Evolutionary conservation across 2,113 vertebrate species (phyloP), one percentile per base, ranked within the genome.

Genomic region (Rana temporaria): DNA sequence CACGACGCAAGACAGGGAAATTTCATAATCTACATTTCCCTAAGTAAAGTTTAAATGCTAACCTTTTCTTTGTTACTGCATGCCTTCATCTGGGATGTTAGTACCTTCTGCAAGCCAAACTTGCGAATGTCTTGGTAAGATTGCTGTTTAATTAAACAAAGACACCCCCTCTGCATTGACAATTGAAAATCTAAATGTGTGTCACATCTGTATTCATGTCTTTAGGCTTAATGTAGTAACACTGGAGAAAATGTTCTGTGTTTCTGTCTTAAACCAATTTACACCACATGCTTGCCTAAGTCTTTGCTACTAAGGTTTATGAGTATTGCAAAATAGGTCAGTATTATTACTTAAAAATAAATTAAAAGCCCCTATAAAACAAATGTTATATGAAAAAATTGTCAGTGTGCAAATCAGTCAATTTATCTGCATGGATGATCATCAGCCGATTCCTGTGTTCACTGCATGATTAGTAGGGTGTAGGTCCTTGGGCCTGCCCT

Each of bases 1-100:
- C 81, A 68, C 32, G 63, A 67, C 32, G 76, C 81, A 68, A 83
- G 53, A 57, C 81, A 68, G 80, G 68, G 71, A 83, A 83, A 83
- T 83, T 68, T 83, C 81, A 75, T 83, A 83, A 83, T 83, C 71
- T 83, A 59, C 63, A 83, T 83, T 76, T 83, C 64, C 81, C 71
- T 76, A 76, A 76, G 81, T 76, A 83, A 83, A 76, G 72, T 83
- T 83, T 75, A 83, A 83, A 83, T 60, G 81, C 63, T 83, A 83
- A 83, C 72, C 72, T 83, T 83, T 83, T 20, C 32, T 67, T 63
- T 68, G 63, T 68, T 60, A 30, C 72, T 68, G 52, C 63, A 67
- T 56, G 26, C 52, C 38, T 83, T 48, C 18, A 32, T 67, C 63
- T 83, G 30, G 32, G 53, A 68, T 38, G 20, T 6, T 14, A 4